Evolutionary conservation across 2,797 vertebrate genomes (phyloP), one percentile per base, ranked within the genome.

Genomic region (Poecile montanus): DNA sequence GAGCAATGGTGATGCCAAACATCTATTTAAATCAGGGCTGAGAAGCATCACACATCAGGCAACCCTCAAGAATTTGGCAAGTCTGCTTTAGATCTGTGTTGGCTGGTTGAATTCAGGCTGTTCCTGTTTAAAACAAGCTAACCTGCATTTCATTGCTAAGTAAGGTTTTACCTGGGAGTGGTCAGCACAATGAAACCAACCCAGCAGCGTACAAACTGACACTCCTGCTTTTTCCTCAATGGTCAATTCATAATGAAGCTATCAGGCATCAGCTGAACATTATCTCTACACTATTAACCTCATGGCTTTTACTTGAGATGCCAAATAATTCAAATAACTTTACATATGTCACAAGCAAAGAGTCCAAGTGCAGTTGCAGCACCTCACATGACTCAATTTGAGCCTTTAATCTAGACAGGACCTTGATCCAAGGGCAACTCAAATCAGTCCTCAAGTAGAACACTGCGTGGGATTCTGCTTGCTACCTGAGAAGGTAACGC

Each of bases 401-500:
- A 92, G 54, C 34, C 73, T 95, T 89, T 92, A 50, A 65, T 89
- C 87, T 68, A 89, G 65, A 16, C 32, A 63, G 80, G 74, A 78
- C 75, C 81, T 87, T 80, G 54, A 89, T 76, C 32, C 57, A 83
- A 77, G 54, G 65, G 72, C 65, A 93, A 54, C 30, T 53, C 47
- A 57, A 80, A 71, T 54, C 47, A 80, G 47, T 36, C n/a, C 72
- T 67, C 68, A 67, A 58, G 62, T 6, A 70, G 57, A 60, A 53
- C 2, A 1, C 29, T 34, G 54, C 0, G 2, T 75, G 57, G 75
- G 65, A 84, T 89, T 50, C 72, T 85, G 45, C 63, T 85, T 85
- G 79, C 61, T 65, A 65, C 47, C 42, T 4, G 6, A 61, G 42
- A 87, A 88, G 51, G 57, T 56, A 84, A 76, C 2, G 26, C 34